Evolutionary conservation across 2,888 invertebrate species (phyloP).

Genomic region (Brachynemurus nebulosus): DNA sequence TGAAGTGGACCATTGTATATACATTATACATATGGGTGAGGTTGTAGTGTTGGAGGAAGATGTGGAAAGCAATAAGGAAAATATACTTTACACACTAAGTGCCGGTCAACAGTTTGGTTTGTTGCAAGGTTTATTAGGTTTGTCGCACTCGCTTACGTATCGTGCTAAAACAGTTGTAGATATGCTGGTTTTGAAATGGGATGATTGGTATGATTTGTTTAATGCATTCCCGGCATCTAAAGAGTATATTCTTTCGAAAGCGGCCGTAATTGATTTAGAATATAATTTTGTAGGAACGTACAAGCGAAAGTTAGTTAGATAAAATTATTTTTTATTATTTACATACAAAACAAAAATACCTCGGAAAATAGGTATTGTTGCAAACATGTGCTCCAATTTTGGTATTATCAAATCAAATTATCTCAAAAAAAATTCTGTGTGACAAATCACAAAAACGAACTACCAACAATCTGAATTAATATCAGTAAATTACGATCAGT

Average conservation of each 20-base stretch:
- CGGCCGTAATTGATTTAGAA: neutral
- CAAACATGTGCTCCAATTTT: too few species aligned
- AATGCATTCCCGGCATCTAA: conserved; percentile 21
- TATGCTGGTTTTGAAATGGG: conserved; percentile 16
- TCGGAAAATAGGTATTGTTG: too few species aligned
- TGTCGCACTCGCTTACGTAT: conserved; percentile 16
- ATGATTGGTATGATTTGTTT: conserved; percentile 19
- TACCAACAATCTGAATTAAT: too few species aligned
- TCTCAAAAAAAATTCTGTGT: too few species aligned
- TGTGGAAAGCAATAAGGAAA: conserved; percentile 4
- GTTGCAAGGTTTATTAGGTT: conserved; percentile 17
- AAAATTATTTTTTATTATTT: too few species aligned
- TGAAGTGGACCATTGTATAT: conserved; percentile 38
- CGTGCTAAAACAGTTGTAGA: conserved; percentile 18
- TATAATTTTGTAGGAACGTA: neutral
- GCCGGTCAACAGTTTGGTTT: conserved; percentile 19
- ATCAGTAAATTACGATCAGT: too few species aligned
- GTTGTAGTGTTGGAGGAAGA: conserved; percentile 22
- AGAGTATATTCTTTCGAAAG: conserved; percentile 15
- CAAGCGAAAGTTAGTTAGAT: too few species aligned
- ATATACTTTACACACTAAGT: neutral
- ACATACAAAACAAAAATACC: too few species aligned
- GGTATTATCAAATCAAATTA: too few species aligned
- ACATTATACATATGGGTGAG: conserved; percentile 39
- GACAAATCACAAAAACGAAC: too few species aligned